These are phyloP conservation scores for Pelodytes ibericus DNA, from an alignment of 2,797 vertebrate species.

Conservation along the genomic window DNA sequence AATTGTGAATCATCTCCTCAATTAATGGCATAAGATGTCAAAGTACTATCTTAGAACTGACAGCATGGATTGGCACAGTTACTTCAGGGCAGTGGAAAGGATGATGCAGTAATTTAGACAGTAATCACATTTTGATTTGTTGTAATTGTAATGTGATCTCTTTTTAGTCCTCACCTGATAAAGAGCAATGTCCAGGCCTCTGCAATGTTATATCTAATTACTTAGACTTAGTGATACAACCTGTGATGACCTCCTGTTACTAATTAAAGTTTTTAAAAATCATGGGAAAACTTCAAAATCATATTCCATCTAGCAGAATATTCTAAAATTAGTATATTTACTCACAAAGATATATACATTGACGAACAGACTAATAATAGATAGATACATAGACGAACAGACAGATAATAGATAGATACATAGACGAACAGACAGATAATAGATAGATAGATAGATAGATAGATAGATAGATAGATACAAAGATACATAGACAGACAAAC, in stretches of 20 bases:
- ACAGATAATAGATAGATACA: too few relatives aligned
- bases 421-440: too few relatives aligned
- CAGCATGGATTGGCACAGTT: background rate
- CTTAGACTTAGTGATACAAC: too few relatives aligned
- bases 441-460: too few relatives aligned
- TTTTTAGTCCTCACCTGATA: conserved; percentile 8
- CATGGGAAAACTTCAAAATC: background rate
- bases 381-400: too few relatives aligned
- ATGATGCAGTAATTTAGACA: background rate
- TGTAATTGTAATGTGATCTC: conserved; percentile 6
- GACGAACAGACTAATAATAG: too few relatives aligned
- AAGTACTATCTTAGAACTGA: conserved; percentile 15
- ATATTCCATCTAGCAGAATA: too few relatives aligned
- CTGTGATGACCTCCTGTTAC: too few relatives aligned
- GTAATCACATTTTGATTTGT: background rate
- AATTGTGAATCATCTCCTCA: conserved; percentile 6
- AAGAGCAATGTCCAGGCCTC: conserved; percentile 18
- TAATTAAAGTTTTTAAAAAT: background rate
- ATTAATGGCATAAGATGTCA: conserved; percentile 8
- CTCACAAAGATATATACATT: too few relatives aligned
- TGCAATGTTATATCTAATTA: background rate
- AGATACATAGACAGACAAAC: too few relatives aligned
- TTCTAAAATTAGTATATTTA: too few relatives aligned
- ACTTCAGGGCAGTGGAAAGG: background rate
- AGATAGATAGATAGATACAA: too few relatives aligned